Conservation (phyloP, 2,888 invertebrate species). For the Melolontha melolontha region DNA sequence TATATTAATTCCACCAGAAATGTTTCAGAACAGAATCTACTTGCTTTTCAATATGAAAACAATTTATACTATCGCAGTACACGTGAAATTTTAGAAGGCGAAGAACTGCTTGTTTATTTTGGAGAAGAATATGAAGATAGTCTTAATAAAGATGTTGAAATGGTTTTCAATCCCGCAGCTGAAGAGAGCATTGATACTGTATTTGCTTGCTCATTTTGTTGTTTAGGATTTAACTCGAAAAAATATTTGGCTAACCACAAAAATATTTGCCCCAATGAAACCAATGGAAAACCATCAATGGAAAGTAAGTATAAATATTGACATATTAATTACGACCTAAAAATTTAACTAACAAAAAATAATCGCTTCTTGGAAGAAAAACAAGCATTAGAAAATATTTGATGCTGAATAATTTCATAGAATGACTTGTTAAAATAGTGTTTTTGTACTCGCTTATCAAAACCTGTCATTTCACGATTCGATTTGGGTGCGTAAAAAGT, state of each 20-base stretch:
- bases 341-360: no score
- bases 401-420: no score
- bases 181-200: background rate
- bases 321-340: no score
- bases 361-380: no score
- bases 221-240: conserved; percentile 24
- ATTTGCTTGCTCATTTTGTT: conserved; percentile 17
- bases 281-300: background rate
- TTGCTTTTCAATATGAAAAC: background rate
- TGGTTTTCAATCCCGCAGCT: background rate
- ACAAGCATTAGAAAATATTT: no score
- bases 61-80: conserved; percentile 3
- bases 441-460: no score
- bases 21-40: background rate
- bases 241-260: conserved; percentile 8
- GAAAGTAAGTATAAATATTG: background rate
- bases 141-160: conserved; percentile 1
- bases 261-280: background rate
- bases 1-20: background rate
- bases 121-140: background rate
- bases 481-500: no score
- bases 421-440: no score
- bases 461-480: no score
- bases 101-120: conserved; percentile 8
- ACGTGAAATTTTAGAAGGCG: background rate